Base-by-base conservation (phyloP, 2,113 vertebrate species). In the Charadrius vociferus region DNA sequence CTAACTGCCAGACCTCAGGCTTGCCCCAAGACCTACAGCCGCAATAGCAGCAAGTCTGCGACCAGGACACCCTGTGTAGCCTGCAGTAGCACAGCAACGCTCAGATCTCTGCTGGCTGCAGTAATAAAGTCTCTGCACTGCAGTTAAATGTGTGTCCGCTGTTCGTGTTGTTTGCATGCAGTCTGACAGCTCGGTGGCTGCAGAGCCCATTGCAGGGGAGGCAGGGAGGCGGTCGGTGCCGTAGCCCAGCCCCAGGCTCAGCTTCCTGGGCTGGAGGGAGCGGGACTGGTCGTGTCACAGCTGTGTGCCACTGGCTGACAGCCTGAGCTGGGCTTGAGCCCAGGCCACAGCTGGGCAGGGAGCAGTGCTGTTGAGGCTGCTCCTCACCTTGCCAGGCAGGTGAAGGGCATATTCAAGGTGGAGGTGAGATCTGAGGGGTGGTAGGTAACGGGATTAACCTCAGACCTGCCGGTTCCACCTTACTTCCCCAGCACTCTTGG, bases 401-500 rank as follows among this genome's bases (percentile, higher is more conserved):
- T 26, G 52, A 62, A 30, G 41, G 49, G 2, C 26, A 29, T 0
- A 0, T 21, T 39, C 18, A 29, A 21, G 43, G 37, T 23, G 34
- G 53, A 68, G 81, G 56, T 39, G 90, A 92, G 49, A 20, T 50
- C 6, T 53, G 70, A 61, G 52, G 12, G 27, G 50, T 26, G 78
- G 27, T 4, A 14, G 86, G 66, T 0, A 39, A 27, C 80, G 55
- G 77, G 34, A 49, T 56, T 84, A 41, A 34, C 15, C 20, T 71
- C 77, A 63, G 49, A 32, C n/a, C 36, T 5, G 4, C 21, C 4
- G 1, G 58, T 78, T 65, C 49, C 81, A n/a, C 56, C 49, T 41
- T 96, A 49, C 78, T 55, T 71, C 65, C 75, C 37, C 94, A 99
- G 99, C 75, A 52, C 97, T 85, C 86, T 99, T 2, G 99, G 98